A percentile compares a stretch with the other conserved stretches of the same genome.
Conservation (phyloP, 2,797 vertebrate genomes). For the Antrozous pallidus region DNA sequence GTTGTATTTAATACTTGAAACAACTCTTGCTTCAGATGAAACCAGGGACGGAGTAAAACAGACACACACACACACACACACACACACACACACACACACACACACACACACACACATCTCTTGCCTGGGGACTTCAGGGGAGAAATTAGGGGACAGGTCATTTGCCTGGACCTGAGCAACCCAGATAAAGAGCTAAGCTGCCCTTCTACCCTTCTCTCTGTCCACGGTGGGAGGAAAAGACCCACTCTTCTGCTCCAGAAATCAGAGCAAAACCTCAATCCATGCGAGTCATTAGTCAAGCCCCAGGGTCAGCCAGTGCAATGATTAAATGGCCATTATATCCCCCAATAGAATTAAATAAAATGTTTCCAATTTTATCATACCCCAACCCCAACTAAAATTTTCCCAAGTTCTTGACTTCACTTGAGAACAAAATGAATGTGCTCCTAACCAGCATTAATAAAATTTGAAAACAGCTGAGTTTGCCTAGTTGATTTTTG, state of each 20-base stretch:
- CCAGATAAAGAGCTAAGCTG: neutral
- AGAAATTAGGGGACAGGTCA: neutral
- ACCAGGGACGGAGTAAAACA: neutral
- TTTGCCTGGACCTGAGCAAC: neutral
- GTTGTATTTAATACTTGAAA: constrained; percentile 1
- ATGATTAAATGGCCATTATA: constrained; percentile 12
- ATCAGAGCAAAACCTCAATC: constrained; percentile 1
- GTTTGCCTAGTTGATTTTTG: constrained; percentile 6
- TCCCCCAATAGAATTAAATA: neutral
- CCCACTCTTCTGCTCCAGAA: neutral
- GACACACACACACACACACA: neutral
- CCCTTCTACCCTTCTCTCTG: neutral
- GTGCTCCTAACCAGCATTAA: neutral
- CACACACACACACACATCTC: neutral
- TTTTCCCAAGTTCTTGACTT: neutral
- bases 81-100: neutral
- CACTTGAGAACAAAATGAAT: constrained; percentile 40
- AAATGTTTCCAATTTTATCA: constrained; percentile 7
- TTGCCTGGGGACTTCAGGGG: neutral
- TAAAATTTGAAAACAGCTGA: constrained; percentile 25
- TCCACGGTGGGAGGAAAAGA: neutral
- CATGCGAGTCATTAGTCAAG: neutral
- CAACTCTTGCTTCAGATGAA: neutral
- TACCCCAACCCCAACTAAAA: neutral
- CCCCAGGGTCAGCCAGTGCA: neutral